phyloP scores from a whole-genome alignment of 2,113 vertebrate species.

The Oncorhynchus masou region DNA sequence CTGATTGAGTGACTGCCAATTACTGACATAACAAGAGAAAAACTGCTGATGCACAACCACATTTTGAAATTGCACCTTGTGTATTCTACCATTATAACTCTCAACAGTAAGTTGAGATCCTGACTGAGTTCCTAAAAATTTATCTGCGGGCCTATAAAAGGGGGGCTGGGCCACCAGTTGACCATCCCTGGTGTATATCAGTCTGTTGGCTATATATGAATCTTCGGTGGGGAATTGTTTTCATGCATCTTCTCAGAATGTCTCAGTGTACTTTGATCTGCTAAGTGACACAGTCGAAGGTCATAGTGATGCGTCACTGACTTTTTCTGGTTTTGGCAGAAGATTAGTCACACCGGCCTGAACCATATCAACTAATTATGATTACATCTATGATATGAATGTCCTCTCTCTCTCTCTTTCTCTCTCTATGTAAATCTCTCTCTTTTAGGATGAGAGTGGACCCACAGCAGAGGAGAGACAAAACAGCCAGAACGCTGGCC shows the following conservation, averaged over 20 bases:
- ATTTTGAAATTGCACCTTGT: no score
- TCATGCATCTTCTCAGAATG: neutral
- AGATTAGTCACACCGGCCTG: neutral
- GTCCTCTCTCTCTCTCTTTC: neutral
- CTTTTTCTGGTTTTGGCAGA: neutral
- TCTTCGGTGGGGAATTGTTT: neutral
- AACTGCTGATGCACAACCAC: no score
- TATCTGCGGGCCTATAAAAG: no score
- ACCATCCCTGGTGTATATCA: neutral
- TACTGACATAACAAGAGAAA: no score
- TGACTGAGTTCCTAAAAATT: no score
- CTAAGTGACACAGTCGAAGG: no score
- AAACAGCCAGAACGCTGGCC: slow-evolving; percentile 65
- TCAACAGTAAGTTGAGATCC: no score
- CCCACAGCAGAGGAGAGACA: slow-evolving; percentile 67
- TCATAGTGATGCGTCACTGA: neutral
- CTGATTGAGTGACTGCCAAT: no score
- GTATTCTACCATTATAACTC: no score
- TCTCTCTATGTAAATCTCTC: neutral
- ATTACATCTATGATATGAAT: neutral
- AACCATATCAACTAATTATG: neutral
- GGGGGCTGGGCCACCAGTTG: no score
- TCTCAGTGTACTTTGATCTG: neutral
- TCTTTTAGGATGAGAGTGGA: slow-evolving; percentile 55
- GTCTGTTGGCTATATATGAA: no score